Base-by-base conservation (phyloP, 2,113 vertebrate genomes). In the Oryzias woworae region DNA sequence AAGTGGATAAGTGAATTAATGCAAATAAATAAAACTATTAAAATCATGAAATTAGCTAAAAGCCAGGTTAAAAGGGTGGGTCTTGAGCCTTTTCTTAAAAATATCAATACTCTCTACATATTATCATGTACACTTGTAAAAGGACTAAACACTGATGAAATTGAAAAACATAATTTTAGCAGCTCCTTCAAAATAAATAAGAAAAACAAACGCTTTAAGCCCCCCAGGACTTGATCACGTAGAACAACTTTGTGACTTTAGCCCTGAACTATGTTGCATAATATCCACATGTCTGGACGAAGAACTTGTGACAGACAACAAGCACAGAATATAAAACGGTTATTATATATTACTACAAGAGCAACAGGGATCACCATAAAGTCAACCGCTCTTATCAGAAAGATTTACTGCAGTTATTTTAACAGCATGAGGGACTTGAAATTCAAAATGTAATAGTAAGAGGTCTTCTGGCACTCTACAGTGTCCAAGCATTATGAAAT, bases 151-250 rank as follows among this genome's bases (percentile, higher is more conserved):
- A 2, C 36, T 12, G 10, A 8, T 36, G 36, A 36, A 36, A 12
- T 10, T 10, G 36, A 36, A 36, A 36, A 36, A 36, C 58, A 62
- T 41, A 15, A 24, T 47, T 17, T 47, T 14, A 57, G 15, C 71
- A 53, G 15, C 63, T 54, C 36, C 41, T 4, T 55, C 69, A 61
- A 54, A 44, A 47, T 14, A 15, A 28, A 1, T 28, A 4, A 28
- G 5, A 28, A 28, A 24, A 23, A 36, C 1, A 48, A 55, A 48
- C 24, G 44, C 23, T 22, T 59, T 50, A 28, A 28, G 62, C 14
- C 22, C 20, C 58, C 41, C 42, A 53, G 14, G 55, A 65, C 68
- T 59, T 66, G 63, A 28, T 71, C 42, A 53, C 69, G 36, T 31
- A 12, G 14, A 44, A 41, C 53, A 57, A 55, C 62, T 49, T 42